A percentile compares a stretch with the other conserved stretches of the same genome.
Conservation (phyloP, 2,797 vertebrate species). For the Onychomys arenicola region DNA sequence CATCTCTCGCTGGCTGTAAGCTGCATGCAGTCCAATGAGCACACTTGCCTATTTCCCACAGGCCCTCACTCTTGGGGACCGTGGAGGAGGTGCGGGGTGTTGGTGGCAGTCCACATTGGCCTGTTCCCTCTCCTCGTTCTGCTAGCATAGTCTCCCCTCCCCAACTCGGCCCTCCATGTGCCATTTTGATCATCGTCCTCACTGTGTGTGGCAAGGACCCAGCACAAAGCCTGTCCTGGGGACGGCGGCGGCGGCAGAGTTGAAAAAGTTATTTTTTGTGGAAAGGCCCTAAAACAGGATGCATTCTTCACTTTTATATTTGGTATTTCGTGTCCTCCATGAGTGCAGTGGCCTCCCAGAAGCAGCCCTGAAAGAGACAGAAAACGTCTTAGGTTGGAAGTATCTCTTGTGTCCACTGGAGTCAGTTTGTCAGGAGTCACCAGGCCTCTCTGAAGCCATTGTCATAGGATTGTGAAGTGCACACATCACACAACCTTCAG, state of each 20-base stretch:
- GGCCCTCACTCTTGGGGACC: fast-evolving
- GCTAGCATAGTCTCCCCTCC: not conserved
- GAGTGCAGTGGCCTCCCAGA: not conserved
- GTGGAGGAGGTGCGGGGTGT: too few species aligned
- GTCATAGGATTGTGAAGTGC: not conserved
- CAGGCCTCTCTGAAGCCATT: not conserved
- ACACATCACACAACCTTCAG: not conserved
- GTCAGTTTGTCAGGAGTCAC: not conserved
- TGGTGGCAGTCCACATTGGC: not conserved
- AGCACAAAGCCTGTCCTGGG: not conserved
- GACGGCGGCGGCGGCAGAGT: not conserved
- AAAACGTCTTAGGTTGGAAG: not conserved
- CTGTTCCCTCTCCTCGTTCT: not conserved
- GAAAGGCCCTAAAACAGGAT: not conserved
- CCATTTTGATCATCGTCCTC: not conserved
- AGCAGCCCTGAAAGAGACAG: not conserved
- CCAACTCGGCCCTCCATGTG: fast-evolving
- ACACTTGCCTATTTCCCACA: not conserved
- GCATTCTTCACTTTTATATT: not conserved
- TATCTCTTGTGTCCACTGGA: not conserved
- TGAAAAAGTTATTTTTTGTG: not conserved
- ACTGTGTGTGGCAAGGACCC: fast-evolving
- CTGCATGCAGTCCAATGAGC: fast-evolving
- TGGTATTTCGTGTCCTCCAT: not conserved
- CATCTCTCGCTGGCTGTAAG: not conserved